phyloP scores from a whole-genome alignment of 2,113 vertebrate species.

The Vireo altiloquus region DNA sequence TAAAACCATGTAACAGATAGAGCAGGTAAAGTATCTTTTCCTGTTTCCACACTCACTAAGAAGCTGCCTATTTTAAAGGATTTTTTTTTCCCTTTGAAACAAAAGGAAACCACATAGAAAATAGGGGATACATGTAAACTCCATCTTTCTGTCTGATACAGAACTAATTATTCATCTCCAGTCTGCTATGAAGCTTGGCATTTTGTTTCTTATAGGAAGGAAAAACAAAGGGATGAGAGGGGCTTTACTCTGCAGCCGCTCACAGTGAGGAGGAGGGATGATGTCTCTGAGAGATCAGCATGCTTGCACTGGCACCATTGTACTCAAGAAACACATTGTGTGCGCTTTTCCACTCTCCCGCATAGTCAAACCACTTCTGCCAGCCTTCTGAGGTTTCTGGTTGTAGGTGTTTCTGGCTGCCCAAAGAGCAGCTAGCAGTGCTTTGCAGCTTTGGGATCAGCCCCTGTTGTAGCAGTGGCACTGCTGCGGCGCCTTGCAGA shows the following conservation, averaged over 20 bases:
- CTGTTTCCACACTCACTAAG: neutral
- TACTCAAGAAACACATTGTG: neutral
- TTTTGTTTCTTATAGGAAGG: neutral
- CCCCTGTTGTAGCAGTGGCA: neutral
- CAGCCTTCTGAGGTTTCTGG: neutral
- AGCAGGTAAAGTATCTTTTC: neutral
- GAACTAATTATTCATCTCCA: neutral
- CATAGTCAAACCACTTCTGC: neutral
- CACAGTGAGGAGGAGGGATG: neutral
- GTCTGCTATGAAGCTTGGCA: neutral
- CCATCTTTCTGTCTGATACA: neutral
- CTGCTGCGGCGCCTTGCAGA: conserved; percentile 40
- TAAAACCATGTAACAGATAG: neutral
- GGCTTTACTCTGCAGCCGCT: neutral
- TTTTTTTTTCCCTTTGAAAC: neutral
- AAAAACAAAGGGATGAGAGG: neutral
- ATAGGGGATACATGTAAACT: neutral
- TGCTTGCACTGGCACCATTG: neutral
- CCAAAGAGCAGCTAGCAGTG: neutral
- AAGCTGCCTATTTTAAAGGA: neutral
- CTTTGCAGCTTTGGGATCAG: conserved; percentile 57
- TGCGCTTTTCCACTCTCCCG: neutral
- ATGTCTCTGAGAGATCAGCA: neutral
- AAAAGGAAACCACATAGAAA: neutral
- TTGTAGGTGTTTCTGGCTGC: neutral